Evolutionary conservation across 2,113 vertebrate species (phyloP).

Genomic region (Oryzias celebensis): DNA sequence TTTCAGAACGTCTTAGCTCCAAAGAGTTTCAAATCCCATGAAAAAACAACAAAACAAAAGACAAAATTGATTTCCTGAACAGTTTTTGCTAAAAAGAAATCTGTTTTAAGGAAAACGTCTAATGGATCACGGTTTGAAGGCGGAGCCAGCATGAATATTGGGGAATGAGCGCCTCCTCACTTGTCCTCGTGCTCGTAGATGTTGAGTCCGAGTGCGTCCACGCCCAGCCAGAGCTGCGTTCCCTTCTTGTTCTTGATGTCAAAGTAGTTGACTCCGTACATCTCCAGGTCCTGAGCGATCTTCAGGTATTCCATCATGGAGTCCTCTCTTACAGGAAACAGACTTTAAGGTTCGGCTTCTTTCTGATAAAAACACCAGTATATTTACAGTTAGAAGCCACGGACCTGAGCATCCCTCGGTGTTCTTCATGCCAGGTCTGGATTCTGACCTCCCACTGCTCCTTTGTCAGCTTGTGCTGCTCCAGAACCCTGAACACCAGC

Average conservation of each 20-base stretch:
- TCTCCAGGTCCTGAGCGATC: constrained; percentile 96
- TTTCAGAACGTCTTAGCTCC: background rate
- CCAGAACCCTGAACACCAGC: constrained; percentile 83
- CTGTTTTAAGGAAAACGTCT: no score
- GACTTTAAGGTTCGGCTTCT: background rate
- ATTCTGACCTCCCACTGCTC: constrained; percentile 99
- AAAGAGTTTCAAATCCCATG: no score
- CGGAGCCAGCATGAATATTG: background rate
- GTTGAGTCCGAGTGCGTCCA: constrained; percentile 95
- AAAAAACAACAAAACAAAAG: no score
- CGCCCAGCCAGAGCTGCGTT: constrained; percentile 95
- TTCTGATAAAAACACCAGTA: no score
- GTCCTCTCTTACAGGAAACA: constrained; percentile 83
- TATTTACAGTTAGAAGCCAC: background rate
- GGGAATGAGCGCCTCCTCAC: constrained; percentile 72
- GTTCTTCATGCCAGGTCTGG: constrained; percentile 98
- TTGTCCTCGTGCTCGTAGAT: constrained; percentile 98
- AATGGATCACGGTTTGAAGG: no score
- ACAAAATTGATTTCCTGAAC: no score
- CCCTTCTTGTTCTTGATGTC: constrained; percentile 99
- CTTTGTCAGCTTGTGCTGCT: constrained; percentile 98
- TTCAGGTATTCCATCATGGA: constrained; percentile 99
- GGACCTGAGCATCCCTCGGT: constrained; percentile 93
- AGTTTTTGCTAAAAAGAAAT: no score
- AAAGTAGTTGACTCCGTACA: constrained; percentile 99